phyloP scores from a whole-genome alignment of 2,797 vertebrate genomes.

The Xyrichtys novacula region DNA sequence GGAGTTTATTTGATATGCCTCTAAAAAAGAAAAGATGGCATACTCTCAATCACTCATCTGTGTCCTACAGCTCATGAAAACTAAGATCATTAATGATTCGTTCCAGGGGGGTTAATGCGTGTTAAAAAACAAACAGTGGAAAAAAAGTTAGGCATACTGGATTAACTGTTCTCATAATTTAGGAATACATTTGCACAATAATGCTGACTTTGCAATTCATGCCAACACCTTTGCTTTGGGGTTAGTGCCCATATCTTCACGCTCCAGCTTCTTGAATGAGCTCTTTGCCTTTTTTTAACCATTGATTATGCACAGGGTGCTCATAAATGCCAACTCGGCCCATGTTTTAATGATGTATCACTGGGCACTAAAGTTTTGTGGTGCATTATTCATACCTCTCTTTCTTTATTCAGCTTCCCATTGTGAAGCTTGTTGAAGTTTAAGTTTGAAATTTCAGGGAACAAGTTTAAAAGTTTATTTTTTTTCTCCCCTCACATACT shows the following conservation, averaged over 20 bases:
- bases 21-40: neutral
- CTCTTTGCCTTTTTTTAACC: conserved; percentile 19
- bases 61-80: neutral
- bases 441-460: conserved; percentile 16
- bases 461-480: neutral
- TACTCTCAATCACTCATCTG: neutral
- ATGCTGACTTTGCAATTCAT: conserved; percentile 30
- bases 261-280: conserved; percentile 21
- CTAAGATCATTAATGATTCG: neutral
- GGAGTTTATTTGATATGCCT: neutral
- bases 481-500: neutral
- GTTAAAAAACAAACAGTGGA: neutral
- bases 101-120: neutral
- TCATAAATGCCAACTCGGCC: conserved; percentile 33
- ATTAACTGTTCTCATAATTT: conserved; percentile 4
- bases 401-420: conserved; percentile 12
- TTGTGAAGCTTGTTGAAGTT: conserved; percentile 11
- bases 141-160: neutral
- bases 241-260: conserved; percentile 8
- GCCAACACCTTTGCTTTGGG: conserved; percentile 4
- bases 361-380: conserved; percentile 11
- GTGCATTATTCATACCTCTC: conserved; percentile 8
- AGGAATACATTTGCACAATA: neutral
- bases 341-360: conserved; percentile 42
- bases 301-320: conserved; percentile 50